phyloP scores from a whole-genome alignment of 2,888 invertebrate species.

The Pherbina coryleti region DNA sequence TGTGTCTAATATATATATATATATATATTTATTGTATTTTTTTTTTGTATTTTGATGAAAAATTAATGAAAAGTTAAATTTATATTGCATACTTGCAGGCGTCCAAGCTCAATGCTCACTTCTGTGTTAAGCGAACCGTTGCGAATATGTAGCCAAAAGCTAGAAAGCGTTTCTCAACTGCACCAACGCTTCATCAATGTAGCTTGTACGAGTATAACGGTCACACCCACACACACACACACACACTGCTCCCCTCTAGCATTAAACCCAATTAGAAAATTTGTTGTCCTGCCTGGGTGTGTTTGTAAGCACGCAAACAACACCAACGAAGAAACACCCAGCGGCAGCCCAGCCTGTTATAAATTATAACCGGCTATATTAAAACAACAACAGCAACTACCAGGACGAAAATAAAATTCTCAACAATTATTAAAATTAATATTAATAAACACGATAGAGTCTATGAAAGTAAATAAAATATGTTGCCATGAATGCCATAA shows the following conservation, averaged over 20 bases:
- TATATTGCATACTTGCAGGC: slow-evolving; percentile 34
- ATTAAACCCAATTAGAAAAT: slow-evolving; percentile 15
- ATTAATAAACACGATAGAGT: too few relatives aligned
- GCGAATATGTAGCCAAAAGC: not conserved
- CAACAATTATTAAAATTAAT: too few relatives aligned
- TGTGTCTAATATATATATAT: not conserved
- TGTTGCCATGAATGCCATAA: too few relatives aligned
- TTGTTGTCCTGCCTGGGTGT: not conserved
- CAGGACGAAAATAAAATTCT: too few relatives aligned
- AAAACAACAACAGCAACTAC: too few relatives aligned
- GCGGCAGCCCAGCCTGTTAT: too few relatives aligned
- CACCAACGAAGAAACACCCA: too few relatives aligned
- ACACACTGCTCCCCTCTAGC: not conserved
- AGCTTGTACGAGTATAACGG: too few relatives aligned
- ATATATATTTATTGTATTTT: too few relatives aligned
- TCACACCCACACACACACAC: not conserved
- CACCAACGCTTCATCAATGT: not conserved
- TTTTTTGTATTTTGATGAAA: not conserved
- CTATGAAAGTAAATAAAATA: too few relatives aligned
- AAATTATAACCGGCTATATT: too few relatives aligned
- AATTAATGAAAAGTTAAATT: slow-evolving; percentile 17
- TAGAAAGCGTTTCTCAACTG: not conserved
- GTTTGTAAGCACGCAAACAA: too few relatives aligned
- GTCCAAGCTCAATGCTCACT: not conserved
- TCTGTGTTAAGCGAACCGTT: not conserved